A percentile compares a stretch with the other conserved stretches of the same genome.
Evolutionary conservation across 2,888 invertebrate species (phyloP).

Genomic region (Melikaiella ostensackeni): DNA sequence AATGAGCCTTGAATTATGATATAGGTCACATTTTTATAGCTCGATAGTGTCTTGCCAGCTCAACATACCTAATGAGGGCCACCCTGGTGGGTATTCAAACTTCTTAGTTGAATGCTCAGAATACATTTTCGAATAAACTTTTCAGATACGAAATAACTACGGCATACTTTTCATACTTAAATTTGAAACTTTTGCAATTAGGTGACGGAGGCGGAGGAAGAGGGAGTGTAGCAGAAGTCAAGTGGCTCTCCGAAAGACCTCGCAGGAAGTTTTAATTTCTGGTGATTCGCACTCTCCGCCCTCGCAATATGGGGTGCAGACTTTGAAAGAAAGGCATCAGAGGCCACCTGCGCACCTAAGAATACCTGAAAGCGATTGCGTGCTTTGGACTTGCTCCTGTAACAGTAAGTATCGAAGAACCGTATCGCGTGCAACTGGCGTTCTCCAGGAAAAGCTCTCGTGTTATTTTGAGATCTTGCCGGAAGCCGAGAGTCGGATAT

Average conservation of each 20-base stretch:
- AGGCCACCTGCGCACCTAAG: conserved; percentile 42
- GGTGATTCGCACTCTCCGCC: neutral
- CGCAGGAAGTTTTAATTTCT: neutral
- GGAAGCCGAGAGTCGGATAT: conserved; percentile 18
- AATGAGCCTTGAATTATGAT: no score
- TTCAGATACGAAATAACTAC: no score
- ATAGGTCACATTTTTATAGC: no score
- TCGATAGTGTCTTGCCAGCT: no score
- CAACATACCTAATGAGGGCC: no score
- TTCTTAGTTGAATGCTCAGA: no score
- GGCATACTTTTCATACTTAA: no score
- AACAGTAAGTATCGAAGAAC: conserved; percentile 53
- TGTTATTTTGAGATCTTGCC: conserved; percentile 4
- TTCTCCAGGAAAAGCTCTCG: conserved; percentile 7
- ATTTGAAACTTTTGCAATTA: neutral
- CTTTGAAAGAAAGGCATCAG: conserved; percentile 6
- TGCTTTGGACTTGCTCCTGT: conserved; percentile 44
- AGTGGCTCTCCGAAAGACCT: neutral
- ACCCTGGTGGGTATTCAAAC: no score
- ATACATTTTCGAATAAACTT: no score
- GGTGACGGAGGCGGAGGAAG: neutral
- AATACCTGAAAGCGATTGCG: conserved; percentile 52
- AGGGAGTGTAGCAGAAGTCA: neutral
- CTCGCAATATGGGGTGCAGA: neutral
- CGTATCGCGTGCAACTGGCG: conserved; percentile 54